These are phyloP conservation scores for Rafetus swinhoei DNA, from an alignment of 2,113 vertebrate genomes.

Conservation along the genomic window DNA sequence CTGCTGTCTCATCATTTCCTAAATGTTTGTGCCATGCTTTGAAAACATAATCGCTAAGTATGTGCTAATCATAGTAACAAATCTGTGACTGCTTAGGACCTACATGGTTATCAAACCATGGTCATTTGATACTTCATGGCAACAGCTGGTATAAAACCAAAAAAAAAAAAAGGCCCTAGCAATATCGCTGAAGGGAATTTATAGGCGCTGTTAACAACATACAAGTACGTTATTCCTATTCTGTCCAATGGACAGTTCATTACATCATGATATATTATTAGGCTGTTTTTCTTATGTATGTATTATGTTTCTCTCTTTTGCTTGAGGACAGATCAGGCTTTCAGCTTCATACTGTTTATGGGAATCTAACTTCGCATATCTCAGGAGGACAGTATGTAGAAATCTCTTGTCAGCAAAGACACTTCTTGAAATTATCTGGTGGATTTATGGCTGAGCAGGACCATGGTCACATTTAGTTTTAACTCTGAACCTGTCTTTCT, in stretches of 20 bases:
- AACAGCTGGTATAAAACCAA: neutral
- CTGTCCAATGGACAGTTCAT: neutral
- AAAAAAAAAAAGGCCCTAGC: neutral
- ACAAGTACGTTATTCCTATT: neutral
- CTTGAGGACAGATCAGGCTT: neutral
- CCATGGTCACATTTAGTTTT: conserved; percentile 44
- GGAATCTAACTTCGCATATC: neutral
- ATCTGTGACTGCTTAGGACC: neutral
- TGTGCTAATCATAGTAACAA: neutral
- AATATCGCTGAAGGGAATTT: neutral
- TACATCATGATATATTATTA: neutral
- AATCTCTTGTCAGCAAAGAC: conserved; percentile 41
- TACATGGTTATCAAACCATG: neutral
- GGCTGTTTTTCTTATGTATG: neutral
- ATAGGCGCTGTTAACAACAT: neutral
- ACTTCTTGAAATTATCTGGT: neutral
- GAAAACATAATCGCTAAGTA: neutral
- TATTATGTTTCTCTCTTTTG: conserved; percentile 5
- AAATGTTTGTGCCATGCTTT: neutral
- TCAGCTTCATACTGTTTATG: neutral
- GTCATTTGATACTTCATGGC: neutral
- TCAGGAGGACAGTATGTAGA: neutral
- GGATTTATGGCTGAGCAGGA: neutral
- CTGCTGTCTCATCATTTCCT: neutral
- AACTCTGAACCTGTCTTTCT: conserved; percentile 21